A percentile compares a stretch with the other conserved stretches of the same genome.
Evolutionary conservation across 1,140 invertebrate species (phyloP).

Genomic region (Micrasema minimum): DNA sequence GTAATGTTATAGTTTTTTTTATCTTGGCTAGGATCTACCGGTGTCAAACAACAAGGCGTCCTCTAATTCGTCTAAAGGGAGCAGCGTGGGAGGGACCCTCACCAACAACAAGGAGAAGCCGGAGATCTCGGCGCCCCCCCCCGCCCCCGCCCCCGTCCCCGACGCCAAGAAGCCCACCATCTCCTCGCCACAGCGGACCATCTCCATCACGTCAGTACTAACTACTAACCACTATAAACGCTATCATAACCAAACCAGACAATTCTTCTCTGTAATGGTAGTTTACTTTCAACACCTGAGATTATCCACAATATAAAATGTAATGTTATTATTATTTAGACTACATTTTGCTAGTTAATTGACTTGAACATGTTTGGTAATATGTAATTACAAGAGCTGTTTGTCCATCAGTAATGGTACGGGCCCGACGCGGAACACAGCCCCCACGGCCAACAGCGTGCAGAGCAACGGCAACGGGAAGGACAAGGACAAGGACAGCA

Average conservation of each 20-base stretch:
- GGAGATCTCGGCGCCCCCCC: conserved; percentile 45
- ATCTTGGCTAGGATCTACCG: conserved; percentile 45
- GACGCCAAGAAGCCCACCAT: conserved; percentile 50
- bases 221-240: background rate
- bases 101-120: conserved; percentile 47
- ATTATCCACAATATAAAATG: too few species aligned
- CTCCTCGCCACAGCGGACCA: conserved; percentile 45
- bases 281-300: too few species aligned
- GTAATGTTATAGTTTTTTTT: too few species aligned
- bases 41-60: conserved; percentile 47
- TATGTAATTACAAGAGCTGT: too few species aligned
- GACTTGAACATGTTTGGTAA: too few species aligned
- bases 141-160: conserved; percentile 9
- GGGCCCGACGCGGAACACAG: conserved; percentile 60
- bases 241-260: too few species aligned
- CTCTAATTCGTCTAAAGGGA: conserved; percentile 24
- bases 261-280: too few species aligned
- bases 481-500: conserved; percentile 79
- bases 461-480: conserved; percentile 34
- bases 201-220: conserved; percentile 44
- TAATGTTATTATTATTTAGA: too few species aligned
- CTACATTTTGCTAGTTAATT: too few species aligned
- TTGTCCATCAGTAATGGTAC: conserved; percentile 62
- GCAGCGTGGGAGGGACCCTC: conserved; percentile 10
- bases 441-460: conserved; percentile 57